phyloP scores from a whole-genome alignment of 2,797 vertebrate genomes.

The Acipenser oxyrinchus region DNA sequence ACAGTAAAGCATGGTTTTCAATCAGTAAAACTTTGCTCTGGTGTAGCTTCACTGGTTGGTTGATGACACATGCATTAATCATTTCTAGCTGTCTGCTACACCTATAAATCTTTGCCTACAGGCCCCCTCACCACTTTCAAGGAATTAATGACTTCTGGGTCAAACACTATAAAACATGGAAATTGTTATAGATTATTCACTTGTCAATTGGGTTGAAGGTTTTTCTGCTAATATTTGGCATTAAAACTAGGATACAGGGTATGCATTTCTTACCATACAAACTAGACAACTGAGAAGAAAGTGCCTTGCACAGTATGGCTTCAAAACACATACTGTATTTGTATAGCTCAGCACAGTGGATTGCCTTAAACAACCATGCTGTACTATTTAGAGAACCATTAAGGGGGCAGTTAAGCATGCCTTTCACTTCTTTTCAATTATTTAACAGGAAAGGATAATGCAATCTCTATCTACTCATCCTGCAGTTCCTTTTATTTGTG shows the following conservation, averaged over 20 bases:
- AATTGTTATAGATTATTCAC: constrained; percentile 36
- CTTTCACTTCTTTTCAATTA: no score
- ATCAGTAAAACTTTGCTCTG: background rate
- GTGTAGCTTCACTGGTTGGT: constrained; percentile 8
- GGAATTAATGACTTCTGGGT: constrained; percentile 34
- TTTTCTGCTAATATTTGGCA: constrained; percentile 26
- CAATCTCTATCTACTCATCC: no score
- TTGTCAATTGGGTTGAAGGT: constrained; percentile 30
- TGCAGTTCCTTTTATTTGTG: no score
- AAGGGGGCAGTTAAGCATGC: no score
- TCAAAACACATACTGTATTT: no score
- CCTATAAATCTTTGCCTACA: constrained; percentile 48
- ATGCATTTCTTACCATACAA: no score
- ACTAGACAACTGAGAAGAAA: no score
- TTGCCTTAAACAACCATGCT: no score
- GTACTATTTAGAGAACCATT: no score
- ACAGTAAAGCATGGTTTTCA: constrained; percentile 2
- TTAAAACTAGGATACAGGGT: background rate
- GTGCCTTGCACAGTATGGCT: no score
- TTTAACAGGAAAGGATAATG: no score
- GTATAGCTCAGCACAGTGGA: no score
- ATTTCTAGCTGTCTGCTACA: constrained; percentile 37
- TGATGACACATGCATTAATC: constrained; percentile 39
- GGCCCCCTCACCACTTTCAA: constrained; percentile 34
- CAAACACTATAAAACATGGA: constrained; percentile 29